Evolutionary conservation across 2,888 invertebrate species (phyloP).

Genomic region (Carpatolechia fugitivella): DNA sequence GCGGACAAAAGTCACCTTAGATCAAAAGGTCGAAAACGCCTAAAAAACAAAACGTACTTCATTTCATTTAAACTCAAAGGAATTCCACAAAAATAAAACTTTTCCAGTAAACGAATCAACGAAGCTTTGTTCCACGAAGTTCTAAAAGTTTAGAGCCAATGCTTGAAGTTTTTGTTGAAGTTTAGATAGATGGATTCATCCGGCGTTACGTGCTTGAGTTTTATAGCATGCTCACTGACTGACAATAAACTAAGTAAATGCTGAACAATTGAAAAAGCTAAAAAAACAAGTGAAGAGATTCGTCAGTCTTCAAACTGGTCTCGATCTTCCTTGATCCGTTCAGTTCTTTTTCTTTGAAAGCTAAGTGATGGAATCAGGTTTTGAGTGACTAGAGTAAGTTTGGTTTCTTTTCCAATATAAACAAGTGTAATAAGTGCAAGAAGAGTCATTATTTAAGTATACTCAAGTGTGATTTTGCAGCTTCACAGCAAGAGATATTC

Average conservation of each 20-base stretch:
- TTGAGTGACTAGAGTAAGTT: no score
- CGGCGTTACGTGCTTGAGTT: neutral
- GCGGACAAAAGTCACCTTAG: neutral
- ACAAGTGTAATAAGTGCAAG: no score
- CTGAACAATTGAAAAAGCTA: neutral
- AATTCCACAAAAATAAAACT: constrained; percentile 4
- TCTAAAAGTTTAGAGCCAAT: constrained; percentile 1
- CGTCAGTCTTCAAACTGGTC: neutral
- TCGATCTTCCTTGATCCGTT: no score
- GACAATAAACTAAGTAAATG: neutral
- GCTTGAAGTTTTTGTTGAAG: neutral
- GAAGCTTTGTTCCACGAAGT: constrained; percentile 1
- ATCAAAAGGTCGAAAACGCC: neutral
- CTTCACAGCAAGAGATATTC: no score
- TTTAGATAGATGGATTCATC: constrained; percentile 5
- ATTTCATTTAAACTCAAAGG: constrained; percentile 7
- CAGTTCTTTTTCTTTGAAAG: no score
- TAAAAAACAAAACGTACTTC: neutral
- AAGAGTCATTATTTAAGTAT: no score
- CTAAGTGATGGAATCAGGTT: neutral
- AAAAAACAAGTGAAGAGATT: neutral
- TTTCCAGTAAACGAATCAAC: constrained; percentile 11
- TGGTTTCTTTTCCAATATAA: no score
- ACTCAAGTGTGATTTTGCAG: no score
- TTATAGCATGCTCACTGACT: neutral